phyloP scores from a whole-genome alignment of 2,888 invertebrate species.

The Glaucopsyche alexis region DNA sequence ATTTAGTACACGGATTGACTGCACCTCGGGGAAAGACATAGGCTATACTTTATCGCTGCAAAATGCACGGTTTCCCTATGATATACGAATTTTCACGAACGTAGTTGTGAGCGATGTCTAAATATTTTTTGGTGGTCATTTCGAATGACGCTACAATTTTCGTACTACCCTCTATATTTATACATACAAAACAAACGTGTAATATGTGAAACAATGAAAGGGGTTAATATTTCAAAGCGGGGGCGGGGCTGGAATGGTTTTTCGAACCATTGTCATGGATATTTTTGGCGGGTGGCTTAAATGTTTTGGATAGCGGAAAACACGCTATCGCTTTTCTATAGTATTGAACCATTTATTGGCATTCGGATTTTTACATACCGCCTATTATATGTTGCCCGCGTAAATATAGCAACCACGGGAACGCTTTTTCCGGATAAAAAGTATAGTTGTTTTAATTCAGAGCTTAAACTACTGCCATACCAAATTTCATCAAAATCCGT shows the following conservation, averaged over 20 bases:
- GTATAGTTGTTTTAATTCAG: no score
- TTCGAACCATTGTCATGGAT: neutral
- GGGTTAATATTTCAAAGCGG: conserved; percentile 2
- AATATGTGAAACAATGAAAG: neutral
- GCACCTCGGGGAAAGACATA: no score
- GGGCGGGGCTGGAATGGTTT: neutral
- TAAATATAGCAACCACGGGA: no score
- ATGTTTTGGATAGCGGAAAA: no score
- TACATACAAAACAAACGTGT: neutral
- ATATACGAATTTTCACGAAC: neutral
- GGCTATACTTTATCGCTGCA: neutral
- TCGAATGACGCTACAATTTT: neutral
- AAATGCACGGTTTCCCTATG: neutral
- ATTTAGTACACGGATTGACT: no score
- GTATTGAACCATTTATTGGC: no score
- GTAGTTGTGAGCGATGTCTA: neutral
- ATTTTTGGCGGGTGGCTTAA: neutral
- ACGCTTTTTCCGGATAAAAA: no score
- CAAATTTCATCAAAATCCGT: no score
- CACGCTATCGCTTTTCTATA: no score
- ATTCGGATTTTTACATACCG: no score
- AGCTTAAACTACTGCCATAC: no score
- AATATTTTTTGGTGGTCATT: neutral
- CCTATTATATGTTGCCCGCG: no score
- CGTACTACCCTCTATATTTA: neutral